A percentile compares a stretch with the other conserved stretches of the same genome.
These are phyloP conservation scores for Drosophila testacea DNA, from an alignment of 2,888 invertebrate genomes.

Conservation along the genomic window DNA sequence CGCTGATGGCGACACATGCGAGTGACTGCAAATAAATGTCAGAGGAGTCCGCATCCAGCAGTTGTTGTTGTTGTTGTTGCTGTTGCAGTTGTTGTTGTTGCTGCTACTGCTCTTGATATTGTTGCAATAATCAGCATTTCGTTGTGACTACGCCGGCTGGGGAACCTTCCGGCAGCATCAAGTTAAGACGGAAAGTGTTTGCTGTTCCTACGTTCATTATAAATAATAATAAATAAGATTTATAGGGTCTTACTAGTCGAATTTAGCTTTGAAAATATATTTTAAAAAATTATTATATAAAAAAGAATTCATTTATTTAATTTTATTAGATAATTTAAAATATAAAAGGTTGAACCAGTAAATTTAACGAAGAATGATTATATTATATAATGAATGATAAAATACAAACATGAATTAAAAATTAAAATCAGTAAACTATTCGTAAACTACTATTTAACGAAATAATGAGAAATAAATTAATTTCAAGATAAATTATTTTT, in stretches of 20 bases:
- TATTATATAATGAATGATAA: too few species aligned
- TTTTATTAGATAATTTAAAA: neutral
- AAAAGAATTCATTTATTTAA: too few species aligned
- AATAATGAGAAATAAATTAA: too few species aligned
- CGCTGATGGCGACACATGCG: conserved; percentile 77
- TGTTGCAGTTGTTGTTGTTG: conserved; percentile 17
- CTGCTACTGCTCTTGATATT: conserved; percentile 48
- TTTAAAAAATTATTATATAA: neutral
- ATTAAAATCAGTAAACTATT: too few species aligned
- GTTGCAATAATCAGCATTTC: conserved; percentile 68
- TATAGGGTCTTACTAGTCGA: conserved; percentile 4
- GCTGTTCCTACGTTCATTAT: conserved; percentile 17
- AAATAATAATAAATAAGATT: neutral
- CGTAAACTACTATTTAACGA: too few species aligned
- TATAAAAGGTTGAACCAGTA: neutral
- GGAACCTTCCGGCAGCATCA: conserved; percentile 39
- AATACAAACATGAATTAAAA: too few species aligned
- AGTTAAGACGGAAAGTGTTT: conserved; percentile 25
- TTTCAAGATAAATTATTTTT: too few species aligned
- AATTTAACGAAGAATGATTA: too few species aligned
- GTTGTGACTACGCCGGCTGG: conserved; percentile 24
- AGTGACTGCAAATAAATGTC: conserved; percentile 71
- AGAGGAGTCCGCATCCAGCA: conserved; percentile 34
- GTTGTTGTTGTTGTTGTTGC: conserved; percentile 12
- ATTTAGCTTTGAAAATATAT: neutral